Base-by-base conservation (phyloP, 2,888 invertebrate species). In the Auanema sp. region DNA sequence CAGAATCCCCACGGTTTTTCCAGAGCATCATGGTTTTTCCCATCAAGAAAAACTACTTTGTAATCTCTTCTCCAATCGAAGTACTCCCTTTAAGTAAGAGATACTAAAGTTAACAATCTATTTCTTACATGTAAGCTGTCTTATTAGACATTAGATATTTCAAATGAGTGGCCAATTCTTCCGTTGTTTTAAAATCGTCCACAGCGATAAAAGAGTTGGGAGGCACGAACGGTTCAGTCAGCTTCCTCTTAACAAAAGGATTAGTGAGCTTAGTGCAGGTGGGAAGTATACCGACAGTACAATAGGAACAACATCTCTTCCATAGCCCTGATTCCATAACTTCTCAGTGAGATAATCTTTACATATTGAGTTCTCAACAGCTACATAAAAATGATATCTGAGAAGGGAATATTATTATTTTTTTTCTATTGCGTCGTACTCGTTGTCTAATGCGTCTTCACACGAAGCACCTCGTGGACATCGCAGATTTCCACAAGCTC, bases 191-290 rank as follows among this genome's bases (percentile, higher is more conserved):
- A 71, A 84, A 87, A 70, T 87, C 86, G 64, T 87, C 86, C 41
- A 85, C 83, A 61, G 86, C 86, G 41, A 86, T 85, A 77, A 79
- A 86, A 44, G 82, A 83, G 58, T 81, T 70, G 1, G 83, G 84
- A 11, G 86, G 86, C 0, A 85, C 84, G 51, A 76, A 81, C 11
- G 75, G 71, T 49, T 78, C 78, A 0, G 75, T 78, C 2, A 83
- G 52, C 6, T 71, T 71, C 41, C 82, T 64, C 66, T 76, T 63
- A 59, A 67, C 10, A 11, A 54, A 11, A 24, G 40, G 40, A 14
- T 11, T 50, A 16, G 18, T 50, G n/a, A 16, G 12, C 18, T 11
- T 12, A 16, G 51, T 14, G n/a, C 43, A 43, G 43, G 43, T 43
- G 12, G 24, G 23, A 14, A n/a, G 49, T 41, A 40, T 16, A 72